These are phyloP conservation scores for Crax fasciolata DNA, from an alignment of 2,797 vertebrate genomes.

Conservation along the genomic window DNA sequence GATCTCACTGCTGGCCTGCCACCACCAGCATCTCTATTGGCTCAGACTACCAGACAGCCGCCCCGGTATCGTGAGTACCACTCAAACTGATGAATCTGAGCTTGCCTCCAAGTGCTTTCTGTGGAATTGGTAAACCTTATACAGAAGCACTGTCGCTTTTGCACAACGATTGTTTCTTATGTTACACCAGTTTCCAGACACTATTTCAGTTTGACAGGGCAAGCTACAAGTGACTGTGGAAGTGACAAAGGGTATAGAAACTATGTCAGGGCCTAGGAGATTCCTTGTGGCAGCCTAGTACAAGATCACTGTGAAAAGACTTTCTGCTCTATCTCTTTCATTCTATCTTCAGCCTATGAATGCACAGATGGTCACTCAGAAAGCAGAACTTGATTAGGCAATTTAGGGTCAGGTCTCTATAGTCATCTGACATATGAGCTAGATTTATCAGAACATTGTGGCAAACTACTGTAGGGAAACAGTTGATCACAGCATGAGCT, in stretches of 20 bases:
- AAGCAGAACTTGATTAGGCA: neutral
- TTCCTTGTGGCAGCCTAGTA: neutral
- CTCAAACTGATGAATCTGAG: too few species aligned
- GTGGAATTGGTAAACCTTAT: too few species aligned
- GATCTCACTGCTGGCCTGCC: too few species aligned
- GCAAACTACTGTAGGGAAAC: neutral
- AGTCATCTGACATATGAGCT: neutral
- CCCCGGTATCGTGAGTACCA: too few species aligned
- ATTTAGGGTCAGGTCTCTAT: neutral
- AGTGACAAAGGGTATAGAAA: neutral
- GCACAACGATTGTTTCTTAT: neutral
- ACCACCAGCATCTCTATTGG: too few species aligned
- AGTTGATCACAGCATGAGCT: too few species aligned
- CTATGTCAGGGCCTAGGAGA: neutral
- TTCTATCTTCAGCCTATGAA: neutral
- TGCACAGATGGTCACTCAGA: conserved; percentile 19
- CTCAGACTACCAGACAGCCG: too few species aligned
- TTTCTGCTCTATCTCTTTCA: neutral
- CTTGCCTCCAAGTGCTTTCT: too few species aligned
- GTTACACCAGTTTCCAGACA: neutral
- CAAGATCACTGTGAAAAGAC: neutral
- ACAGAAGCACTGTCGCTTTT: too few species aligned
- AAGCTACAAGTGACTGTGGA: neutral
- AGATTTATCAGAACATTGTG: neutral
- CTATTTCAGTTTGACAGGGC: neutral